Base-by-base conservation (phyloP, 2,797 vertebrate genomes). In the Hypotaenidia okinawae region DNA sequence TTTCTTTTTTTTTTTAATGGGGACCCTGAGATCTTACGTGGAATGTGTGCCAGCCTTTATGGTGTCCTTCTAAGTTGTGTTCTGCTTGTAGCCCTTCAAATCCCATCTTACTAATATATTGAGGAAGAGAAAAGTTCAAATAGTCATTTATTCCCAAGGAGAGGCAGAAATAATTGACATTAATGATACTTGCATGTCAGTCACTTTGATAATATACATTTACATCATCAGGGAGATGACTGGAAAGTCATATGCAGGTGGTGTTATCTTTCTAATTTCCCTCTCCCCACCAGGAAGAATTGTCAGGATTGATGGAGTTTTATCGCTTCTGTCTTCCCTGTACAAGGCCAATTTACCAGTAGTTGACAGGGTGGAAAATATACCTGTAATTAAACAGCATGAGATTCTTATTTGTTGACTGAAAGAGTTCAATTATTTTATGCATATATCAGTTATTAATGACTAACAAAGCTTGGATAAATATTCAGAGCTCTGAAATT, bases 391-490 rank as follows among this genome's bases (percentile, higher is more conserved):
- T 95, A 96, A 96, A 68, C 92, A 95, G 95, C 95, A 32, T 90
- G 94, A 89, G 81, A 79, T 89, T 90, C 85, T 74, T 95, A 87
- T 81, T 96, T 96, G 95, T 97, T 96, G 96, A 94, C 88, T 92
- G 92, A 67, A 87, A 87, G 82, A 96, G 84, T 94, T 96, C 93
- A 93, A 92, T 96, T 97, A 95, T 91, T 96, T 94, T 91, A 52
- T 94, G 95, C 93, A 94, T 96, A 93, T 94, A 96, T 96, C 92
- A 94, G 93, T 96, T 96, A 96, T 96, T 97, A 96, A 89, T 95
- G 92, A 80, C 84, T 96, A 52, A 84, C 82, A 92, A 96, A 95
- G 87, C 93, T 92, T 89, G 57, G 43, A 94, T 66, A 96, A 97
- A 95, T 89, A 96, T 95, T 94, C 91, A 93, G 76, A 89, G 86